Conservation (phyloP, 2,888 invertebrate genomes). For the Folsomia manolachei region DNA sequence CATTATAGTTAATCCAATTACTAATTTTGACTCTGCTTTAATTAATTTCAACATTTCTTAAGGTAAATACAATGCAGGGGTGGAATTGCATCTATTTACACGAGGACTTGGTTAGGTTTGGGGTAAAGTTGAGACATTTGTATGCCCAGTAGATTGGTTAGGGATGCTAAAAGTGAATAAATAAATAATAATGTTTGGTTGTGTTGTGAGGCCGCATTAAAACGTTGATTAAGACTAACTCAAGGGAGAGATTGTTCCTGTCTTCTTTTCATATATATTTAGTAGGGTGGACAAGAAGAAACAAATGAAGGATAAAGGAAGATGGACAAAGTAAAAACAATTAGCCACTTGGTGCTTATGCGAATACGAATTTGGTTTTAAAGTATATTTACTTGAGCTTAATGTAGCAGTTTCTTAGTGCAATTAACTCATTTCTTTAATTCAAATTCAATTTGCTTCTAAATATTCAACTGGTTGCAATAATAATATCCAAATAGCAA, state of each 20-base stretch:
- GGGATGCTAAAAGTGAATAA: neutral
- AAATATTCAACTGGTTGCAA: neutral
- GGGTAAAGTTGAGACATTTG: neutral
- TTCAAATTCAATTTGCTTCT: neutral
- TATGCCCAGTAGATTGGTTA: neutral
- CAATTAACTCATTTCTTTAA: neutral
- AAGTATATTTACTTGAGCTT: too few relatives aligned
- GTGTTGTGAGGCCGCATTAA: conserved; percentile 15
- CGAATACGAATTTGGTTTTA: too few relatives aligned
- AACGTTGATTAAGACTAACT: conserved; percentile 16
- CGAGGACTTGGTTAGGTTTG: neutral
- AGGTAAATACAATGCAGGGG: neutral
- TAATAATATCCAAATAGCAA: neutral
- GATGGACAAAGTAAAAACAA: neutral
- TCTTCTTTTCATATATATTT: too few relatives aligned
- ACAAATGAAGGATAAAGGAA: neutral
- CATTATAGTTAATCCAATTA: neutral
- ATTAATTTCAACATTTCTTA: neutral
- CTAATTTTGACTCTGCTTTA: neutral
- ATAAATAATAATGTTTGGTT: conserved; percentile 7
- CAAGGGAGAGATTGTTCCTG: conserved; percentile 5
- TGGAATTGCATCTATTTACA: neutral
- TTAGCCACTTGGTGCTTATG: neutral
- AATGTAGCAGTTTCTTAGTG: too few relatives aligned
- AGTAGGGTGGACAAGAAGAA: too few relatives aligned